Conservation (phyloP, 2,888 invertebrate genomes). For the Acholoe squamosa region DNA sequence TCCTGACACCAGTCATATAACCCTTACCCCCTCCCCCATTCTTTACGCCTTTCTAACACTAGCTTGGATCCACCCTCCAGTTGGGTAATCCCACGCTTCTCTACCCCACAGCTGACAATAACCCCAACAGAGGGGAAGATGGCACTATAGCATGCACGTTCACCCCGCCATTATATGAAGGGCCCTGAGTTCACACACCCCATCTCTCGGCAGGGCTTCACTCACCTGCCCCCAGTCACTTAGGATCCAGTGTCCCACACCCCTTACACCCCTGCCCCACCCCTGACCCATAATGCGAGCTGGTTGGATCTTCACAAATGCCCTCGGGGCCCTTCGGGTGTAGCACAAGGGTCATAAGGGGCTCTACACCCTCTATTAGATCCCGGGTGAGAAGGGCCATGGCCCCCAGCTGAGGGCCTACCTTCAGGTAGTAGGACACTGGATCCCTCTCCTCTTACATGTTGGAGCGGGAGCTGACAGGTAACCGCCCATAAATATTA, state of each 20-base stretch:
- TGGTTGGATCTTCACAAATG: constrained; percentile 18
- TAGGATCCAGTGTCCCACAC: background rate
- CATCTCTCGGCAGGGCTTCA: too few relatives aligned
- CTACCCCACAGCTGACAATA: background rate
- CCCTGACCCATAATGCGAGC: background rate
- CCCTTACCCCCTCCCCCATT: too few relatives aligned
- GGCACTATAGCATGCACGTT: too few relatives aligned
- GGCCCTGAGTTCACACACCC: too few relatives aligned
- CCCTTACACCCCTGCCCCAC: background rate
- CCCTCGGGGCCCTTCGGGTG: background rate
- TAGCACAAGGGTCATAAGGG: background rate
- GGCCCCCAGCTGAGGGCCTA: background rate
- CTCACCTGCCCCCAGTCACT: background rate
- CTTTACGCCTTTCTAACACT: background rate
- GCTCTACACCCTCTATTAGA: background rate
- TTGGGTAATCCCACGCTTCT: constrained; percentile 27
- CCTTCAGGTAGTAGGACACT: background rate
- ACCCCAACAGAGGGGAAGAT: background rate
- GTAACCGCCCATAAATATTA: constrained; percentile 18
- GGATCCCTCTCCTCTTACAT: background rate
- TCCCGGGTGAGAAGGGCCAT: background rate
- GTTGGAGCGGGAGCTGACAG: background rate
- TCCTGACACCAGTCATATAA: background rate
- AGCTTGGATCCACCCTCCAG: background rate
- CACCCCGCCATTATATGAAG: too few relatives aligned